Conservation (phyloP, 2,113 vertebrate genomes). For the Rostratula benghalensis region DNA sequence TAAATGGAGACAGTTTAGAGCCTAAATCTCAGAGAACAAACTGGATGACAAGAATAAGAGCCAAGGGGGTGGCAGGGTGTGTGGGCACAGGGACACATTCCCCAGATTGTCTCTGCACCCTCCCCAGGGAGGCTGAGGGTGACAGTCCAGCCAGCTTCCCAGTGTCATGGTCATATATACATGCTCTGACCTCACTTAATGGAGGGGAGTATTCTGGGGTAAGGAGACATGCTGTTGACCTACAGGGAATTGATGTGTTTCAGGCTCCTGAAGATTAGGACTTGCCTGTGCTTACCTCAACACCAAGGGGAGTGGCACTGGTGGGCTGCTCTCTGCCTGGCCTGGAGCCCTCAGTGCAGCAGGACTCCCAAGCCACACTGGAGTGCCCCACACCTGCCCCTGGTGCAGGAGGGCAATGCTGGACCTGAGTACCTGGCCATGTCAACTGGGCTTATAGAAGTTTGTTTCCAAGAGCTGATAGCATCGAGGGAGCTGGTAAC, state of each 20-base stretch:
- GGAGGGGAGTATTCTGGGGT: background rate
- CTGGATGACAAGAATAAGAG: conserved; percentile 44
- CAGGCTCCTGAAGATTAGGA: background rate
- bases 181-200: background rate
- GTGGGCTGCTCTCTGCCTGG: background rate
- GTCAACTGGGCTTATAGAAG: background rate
- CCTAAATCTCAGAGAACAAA: background rate
- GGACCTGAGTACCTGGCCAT: background rate
- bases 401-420: background rate
- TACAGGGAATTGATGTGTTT: background rate
- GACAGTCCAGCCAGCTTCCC: background rate
- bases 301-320: background rate
- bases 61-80: background rate
- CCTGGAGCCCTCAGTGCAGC: background rate
- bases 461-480: background rate
- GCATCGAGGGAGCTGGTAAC: too few species aligned
- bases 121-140: background rate
- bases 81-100: background rate
- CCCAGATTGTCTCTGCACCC: background rate
- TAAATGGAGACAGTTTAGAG: background rate
- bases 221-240: background rate
- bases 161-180: too few species aligned
- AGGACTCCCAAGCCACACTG: background rate
- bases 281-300: background rate
- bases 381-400: background rate